A percentile compares a stretch with the other conserved stretches of the same genome.
Conservation (phyloP, 2,888 invertebrate species). For the Actias luna region DNA sequence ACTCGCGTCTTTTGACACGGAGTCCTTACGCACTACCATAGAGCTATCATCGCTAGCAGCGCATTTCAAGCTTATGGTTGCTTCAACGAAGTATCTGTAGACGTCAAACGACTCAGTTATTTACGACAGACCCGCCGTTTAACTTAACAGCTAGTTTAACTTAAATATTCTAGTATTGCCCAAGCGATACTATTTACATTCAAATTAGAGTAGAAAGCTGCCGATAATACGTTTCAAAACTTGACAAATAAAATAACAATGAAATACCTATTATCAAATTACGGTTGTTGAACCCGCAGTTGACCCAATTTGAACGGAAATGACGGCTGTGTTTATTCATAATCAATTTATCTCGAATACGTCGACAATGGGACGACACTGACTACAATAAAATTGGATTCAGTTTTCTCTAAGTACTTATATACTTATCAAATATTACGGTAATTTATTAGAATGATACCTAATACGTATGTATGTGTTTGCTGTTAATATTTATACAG, state of each 20-base stretch:
- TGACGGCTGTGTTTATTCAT: slow-evolving; percentile 26
- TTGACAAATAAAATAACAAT: slow-evolving; percentile 17
- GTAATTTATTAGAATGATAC: not conserved
- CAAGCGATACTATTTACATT: not conserved
- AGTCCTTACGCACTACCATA: too few species aligned
- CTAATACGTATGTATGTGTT: not conserved
- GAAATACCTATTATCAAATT: slow-evolving; percentile 26
- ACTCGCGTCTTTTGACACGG: too few species aligned
- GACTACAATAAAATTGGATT: slow-evolving; percentile 1
- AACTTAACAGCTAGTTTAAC: not conserved
- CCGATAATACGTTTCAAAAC: slow-evolving; percentile 15
- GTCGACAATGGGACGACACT: slow-evolving; percentile 3
- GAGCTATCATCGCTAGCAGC: too few species aligned
- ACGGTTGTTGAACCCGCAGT: slow-evolving; percentile 36
- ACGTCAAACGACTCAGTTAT: too few species aligned
- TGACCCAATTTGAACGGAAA: slow-evolving; percentile 46
- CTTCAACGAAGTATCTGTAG: too few species aligned
- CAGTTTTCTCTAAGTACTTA: not conserved
- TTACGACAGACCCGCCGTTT: too few species aligned
- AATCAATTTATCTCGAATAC: slow-evolving; percentile 19
- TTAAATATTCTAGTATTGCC: not conserved
- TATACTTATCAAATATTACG: not conserved
- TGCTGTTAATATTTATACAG: not conserved
- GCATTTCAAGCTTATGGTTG: too few species aligned
- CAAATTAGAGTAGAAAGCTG: not conserved